Evolutionary conservation across 92 coral and sea anemone species (phyloP).

Genomic region (Porites lobata): DNA sequence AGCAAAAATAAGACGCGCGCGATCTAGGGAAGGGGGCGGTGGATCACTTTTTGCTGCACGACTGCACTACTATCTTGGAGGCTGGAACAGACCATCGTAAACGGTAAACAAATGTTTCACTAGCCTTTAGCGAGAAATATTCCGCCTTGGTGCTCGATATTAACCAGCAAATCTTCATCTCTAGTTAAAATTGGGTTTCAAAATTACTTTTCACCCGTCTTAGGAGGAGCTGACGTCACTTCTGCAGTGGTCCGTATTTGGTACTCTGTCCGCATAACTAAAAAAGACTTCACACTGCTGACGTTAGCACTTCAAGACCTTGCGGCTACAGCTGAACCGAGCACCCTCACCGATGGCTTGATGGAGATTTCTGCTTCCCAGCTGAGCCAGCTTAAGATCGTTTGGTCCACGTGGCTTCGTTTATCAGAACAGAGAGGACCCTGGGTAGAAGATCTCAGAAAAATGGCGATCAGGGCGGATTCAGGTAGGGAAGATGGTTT

Average conservation of each 20-base stretch:
- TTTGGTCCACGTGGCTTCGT: constrained; percentile 79
- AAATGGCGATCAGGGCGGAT: constrained; percentile 4
- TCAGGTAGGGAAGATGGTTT: constrained; percentile 36
- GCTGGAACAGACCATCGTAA: no score
- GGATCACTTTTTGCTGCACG: no score
- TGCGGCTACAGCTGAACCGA: constrained; percentile 19
- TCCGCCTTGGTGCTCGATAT: no score
- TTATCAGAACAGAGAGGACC: constrained; percentile 29
- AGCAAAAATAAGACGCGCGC: no score
- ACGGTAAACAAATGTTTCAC: no score
- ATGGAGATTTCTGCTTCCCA: constrained; percentile 63
- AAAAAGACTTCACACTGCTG: constrained; percentile 29
- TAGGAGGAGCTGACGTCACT: neutral
- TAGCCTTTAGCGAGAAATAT: no score
- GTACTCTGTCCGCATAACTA: constrained; percentile 39
- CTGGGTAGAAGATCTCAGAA: constrained; percentile 46
- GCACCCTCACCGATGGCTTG: constrained; percentile 62
- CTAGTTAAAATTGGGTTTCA: no score
- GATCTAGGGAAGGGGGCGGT: no score
- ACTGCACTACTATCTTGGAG: no score
- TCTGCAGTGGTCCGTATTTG: constrained; percentile 29
- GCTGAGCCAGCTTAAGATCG: constrained; percentile 50
- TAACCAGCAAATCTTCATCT: no score
- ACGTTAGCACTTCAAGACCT: constrained; percentile 66
- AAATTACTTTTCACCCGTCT: neutral